A percentile compares a stretch with the other conserved stretches of the same genome.
These are phyloP conservation scores for Serrognathus titanus DNA, from an alignment of 2,888 invertebrate genomes.

Conservation along the genomic window DNA sequence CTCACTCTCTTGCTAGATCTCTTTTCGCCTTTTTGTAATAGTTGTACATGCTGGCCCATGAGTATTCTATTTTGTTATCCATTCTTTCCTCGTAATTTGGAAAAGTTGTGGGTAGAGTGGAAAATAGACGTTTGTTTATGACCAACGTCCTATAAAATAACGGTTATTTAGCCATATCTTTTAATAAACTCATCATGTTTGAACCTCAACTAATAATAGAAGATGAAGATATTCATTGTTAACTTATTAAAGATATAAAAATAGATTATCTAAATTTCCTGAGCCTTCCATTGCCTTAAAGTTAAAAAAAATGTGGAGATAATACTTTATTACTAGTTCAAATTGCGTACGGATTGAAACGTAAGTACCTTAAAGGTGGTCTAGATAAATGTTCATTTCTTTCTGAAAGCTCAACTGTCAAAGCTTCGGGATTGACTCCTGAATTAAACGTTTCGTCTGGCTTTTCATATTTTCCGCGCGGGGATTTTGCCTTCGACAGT, in stretches of 20 bases:
- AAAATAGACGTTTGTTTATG: conserved; percentile 12
- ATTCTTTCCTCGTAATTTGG: conserved; percentile 16
- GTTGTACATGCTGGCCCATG: conserved; percentile 26
- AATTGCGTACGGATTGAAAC: not conserved
- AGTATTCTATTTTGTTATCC: conserved; percentile 17
- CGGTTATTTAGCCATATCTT: too few relatives aligned
- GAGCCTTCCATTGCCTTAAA: too few relatives aligned
- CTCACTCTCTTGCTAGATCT: conserved; percentile 10
- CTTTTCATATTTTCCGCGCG: conserved; percentile 15
- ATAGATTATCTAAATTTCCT: too few relatives aligned
- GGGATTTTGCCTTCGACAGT: conserved; percentile 24
- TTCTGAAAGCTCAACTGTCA: conserved; percentile 8
- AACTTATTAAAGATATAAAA: too few relatives aligned
- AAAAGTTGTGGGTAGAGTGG: conserved; percentile 1
- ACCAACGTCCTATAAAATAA: conserved; percentile 14
- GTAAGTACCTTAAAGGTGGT: conserved; percentile 19
- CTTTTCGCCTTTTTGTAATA: conserved; percentile 19
- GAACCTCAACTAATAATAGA: too few relatives aligned
- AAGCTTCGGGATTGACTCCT: conserved; percentile 17
- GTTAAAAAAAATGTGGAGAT: too few relatives aligned
- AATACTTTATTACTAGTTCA: too few relatives aligned
- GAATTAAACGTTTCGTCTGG: conserved; percentile 3
- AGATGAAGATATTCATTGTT: too few relatives aligned
- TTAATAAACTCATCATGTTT: too few relatives aligned
- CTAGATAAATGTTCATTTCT: conserved; percentile 21